These are phyloP conservation scores for Platycheirus rosarum DNA, from an alignment of 2,888 invertebrate genomes.

Conservation along the genomic window DNA sequence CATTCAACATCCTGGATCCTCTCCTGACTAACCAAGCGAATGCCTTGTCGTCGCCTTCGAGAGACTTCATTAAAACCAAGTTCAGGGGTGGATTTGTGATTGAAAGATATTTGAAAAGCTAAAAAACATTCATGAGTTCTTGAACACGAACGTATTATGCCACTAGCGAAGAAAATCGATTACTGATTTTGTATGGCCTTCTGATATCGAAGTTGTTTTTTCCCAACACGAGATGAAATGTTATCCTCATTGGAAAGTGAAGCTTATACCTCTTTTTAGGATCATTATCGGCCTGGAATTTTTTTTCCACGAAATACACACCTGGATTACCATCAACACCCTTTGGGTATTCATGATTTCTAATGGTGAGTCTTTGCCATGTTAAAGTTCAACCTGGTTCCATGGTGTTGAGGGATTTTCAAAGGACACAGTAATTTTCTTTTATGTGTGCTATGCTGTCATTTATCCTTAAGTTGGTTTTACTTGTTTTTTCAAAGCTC, in stretches of 20 bases:
- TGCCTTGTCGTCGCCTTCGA: constrained; percentile 10
- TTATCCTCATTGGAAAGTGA: no score
- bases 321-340: constrained; percentile 36
- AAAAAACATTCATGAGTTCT: no score
- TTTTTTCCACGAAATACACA: no score
- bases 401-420: constrained; percentile 38
- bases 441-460: constrained; percentile 39
- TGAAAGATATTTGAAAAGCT: background rate
- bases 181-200: no score
- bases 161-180: no score
- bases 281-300: no score
- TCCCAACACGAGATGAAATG: no score
- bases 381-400: constrained; percentile 41
- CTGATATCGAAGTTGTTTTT: no score
- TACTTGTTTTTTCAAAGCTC: constrained; percentile 36
- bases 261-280: no score
- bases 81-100: constrained; percentile 14
- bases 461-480: constrained; percentile 22
- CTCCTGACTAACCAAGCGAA: constrained; percentile 26
- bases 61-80: constrained; percentile 10
- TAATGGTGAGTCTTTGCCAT: constrained; percentile 24
- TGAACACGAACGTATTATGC: no score
- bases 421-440: constrained; percentile 45
- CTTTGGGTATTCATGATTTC: constrained; percentile 27
- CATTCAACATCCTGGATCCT: constrained; percentile 47